Evolutionary conservation across 2,113 vertebrate species (phyloP).

Genomic region (Smithornis capensis): DNA sequence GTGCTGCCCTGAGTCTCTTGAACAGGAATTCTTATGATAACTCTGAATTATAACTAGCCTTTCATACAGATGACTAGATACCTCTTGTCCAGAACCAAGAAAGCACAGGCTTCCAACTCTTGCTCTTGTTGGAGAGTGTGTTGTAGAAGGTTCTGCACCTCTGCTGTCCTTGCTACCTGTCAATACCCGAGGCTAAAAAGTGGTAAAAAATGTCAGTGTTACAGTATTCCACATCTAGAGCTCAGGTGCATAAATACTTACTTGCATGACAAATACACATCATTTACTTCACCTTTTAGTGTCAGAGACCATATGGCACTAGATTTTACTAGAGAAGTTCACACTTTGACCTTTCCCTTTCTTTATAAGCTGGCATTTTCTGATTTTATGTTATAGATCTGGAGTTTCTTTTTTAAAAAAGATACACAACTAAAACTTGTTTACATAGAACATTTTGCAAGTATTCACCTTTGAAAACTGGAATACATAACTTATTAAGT

Average conservation of each 20-base stretch:
- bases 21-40: not conserved
- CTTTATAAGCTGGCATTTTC: not conserved
- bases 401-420: not conserved
- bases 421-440: not conserved
- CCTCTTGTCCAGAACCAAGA: not conserved
- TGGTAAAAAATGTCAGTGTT: not conserved
- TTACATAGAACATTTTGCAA: not conserved
- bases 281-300: not conserved
- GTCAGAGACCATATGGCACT: not conserved
- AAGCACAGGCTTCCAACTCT: not conserved
- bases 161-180: not conserved
- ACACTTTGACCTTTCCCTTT: not conserved
- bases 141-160: not conserved
- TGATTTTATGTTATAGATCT: not conserved
- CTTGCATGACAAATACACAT: not conserved
- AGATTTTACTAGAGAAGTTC: not conserved
- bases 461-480: not conserved
- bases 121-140: fast-evolving
- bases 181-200: not conserved
- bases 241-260: not conserved
- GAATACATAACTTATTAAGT: not conserved
- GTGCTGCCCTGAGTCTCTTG: not conserved
- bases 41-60: not conserved
- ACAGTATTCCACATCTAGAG: not conserved
- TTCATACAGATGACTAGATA: not conserved